Evolutionary conservation across 2,113 vertebrate species (phyloP), one percentile per base, ranked within the genome.

Genomic region (Bagarius yarrelli): DNA sequence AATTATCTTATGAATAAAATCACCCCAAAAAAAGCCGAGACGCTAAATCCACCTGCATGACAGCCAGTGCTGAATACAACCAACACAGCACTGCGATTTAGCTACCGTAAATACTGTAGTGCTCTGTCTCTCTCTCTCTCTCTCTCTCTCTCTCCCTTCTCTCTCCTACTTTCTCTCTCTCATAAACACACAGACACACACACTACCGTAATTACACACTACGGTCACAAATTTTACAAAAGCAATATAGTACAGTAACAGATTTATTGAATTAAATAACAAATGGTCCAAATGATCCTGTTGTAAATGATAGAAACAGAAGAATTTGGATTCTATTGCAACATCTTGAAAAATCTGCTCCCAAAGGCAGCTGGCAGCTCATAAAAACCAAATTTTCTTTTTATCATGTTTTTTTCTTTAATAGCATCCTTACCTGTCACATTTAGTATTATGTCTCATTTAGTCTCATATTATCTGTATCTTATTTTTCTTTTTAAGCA

Each of bases 21-120:
- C n/a, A 40, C 3, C 6, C 36, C 3, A 4, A 40, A 47, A 53
- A 76, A 34, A 50, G 34, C 21, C 32, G 12, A 40, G 23, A 14
- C 71, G 61, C 52, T 77, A 85, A 90, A 90, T 91, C 90, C 91
- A 93, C 91, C 92, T 92, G 92, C 92, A 91, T 87, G 89, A 91
- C 90, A 89, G 81, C 79, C 47, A 87, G 84, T 83, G 67, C 88
- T 76, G 89, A 88, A 91, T 87, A 87, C 76, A 64, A 85, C 55
- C 81, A 86, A 83, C 78, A 71, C 74, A 85, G 40, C 59, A 30
- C 60, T 32, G 50, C 13, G 27, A 87, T 61, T 83, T 76, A 25
- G 14, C 52, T 79, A 52, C 87, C 87, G 87, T 90, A 89, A 83
- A 40, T 34, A 78, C 40, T 50, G 14, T 76, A 89, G 80, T 21